These are phyloP conservation scores for Zosterops borbonicus DNA, from an alignment of 2,113 vertebrate species.

Conservation along the genomic window DNA sequence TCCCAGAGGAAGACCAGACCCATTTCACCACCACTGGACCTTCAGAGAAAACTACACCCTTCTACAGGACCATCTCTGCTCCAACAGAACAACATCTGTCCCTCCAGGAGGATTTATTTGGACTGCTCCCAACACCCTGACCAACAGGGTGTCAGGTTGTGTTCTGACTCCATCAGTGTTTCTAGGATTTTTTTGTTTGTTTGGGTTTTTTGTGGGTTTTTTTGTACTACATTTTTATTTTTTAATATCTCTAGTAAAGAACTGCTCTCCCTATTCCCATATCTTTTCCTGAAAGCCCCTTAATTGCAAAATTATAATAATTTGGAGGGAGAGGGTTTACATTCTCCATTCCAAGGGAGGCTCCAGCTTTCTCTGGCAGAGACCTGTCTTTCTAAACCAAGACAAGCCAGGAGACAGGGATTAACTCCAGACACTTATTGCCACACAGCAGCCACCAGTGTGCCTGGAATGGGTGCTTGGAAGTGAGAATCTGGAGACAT, in stretches of 20 bases:
- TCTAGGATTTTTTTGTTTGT: not conserved
- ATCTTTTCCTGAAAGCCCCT: not conserved
- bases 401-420: not conserved
- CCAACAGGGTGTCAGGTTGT: not conserved
- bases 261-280: not conserved
- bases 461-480: not conserved
- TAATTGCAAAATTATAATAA: not conserved
- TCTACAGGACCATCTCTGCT: not conserved
- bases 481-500: not conserved
- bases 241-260: not conserved
- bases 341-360: not conserved
- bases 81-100: not conserved
- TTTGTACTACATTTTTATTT: not conserved
- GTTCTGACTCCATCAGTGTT: not conserved
- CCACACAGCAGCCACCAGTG: not conserved
- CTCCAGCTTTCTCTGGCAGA: not conserved
- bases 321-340: not conserved
- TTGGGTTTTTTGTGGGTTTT: not conserved
- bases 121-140: no score
- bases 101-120: no score
- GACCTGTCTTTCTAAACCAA: not conserved
- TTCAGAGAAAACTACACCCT: not conserved
- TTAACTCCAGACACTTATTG: not conserved
- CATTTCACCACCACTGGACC: not conserved
- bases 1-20: not conserved